Evolutionary conservation across 2,113 vertebrate species (phyloP), one percentile per base, ranked within the genome.

Genomic region (Suricata suricatta): DNA sequence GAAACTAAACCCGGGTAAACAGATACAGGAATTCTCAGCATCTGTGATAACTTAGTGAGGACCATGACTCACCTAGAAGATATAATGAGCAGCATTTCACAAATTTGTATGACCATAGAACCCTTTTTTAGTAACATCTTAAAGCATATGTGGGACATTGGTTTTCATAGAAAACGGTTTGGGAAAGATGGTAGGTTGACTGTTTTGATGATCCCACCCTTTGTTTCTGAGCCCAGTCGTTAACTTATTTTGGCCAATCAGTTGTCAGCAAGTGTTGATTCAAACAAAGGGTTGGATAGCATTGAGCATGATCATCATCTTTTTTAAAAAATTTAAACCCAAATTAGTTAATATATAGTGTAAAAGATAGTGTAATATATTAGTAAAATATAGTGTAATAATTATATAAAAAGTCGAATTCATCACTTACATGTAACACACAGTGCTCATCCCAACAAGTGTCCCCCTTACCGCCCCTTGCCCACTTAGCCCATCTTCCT

Each of bases 1-100:
- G 25, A 69, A 88, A 33, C 82, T 95, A 95, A 93, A 63, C 52
- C 23, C 80, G 85, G 21, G 31, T 92, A 92, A 96, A 93, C 14
- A 93, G 57, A 64, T 16, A 31, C 1, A 47, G n/a, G 69, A 38
- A 33, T 72, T 88, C 54, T 79, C 71, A 41, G 83, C 84, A 38
- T 15, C 69, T 97, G 85, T 57, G 81, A n/a, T 23, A 94, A 35
- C n/a, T 87, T 64, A 77, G 50, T 7, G 29, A 14, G 33, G 63
- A 63, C 47, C 54, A 1, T 74, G 60, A 31, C 52, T 95, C 68
- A 72, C 38, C 14, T 54, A 16, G 35, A 93, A 14, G 27, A 82
- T 50, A 21, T 69, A 60, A 15, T 31, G 64, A 60, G 16, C 47
- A 93, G 25, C 19, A 57, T 47, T 95, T 94, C 13, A 93, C 35